phyloP scores from a whole-genome alignment of 2,888 invertebrate species.

The Campaea margaritaria region DNA sequence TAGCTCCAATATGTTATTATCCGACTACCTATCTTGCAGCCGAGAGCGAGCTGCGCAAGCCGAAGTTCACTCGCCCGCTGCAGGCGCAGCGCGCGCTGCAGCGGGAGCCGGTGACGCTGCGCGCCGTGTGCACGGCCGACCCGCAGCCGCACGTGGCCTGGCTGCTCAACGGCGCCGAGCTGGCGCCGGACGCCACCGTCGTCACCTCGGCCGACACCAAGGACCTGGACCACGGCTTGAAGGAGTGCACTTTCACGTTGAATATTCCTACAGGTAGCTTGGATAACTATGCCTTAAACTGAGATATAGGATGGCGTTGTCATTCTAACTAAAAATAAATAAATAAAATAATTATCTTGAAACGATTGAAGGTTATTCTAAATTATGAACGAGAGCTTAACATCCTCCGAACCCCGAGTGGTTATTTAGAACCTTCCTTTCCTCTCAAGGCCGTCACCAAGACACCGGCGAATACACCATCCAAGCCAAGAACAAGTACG shows the following conservation, averaged over 20 bases:
- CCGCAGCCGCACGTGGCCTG: constrained; percentile 95
- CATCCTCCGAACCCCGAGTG: too few species aligned
- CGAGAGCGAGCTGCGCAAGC: constrained; percentile 91
- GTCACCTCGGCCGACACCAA: constrained; percentile 87
- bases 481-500: constrained; percentile 92
- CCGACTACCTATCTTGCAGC: constrained; percentile 72
- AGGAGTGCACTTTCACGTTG: constrained; percentile 92
- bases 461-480: constrained; percentile 94
- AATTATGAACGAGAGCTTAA: too few species aligned
- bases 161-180: constrained; percentile 90
- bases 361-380: too few species aligned
- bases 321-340: too few species aligned
- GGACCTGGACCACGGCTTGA: constrained; percentile 90
- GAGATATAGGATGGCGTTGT: too few species aligned
- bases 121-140: constrained; percentile 93
- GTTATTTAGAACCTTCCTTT: background rate
- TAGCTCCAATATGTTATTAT: too few species aligned
- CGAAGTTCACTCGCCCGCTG: constrained; percentile 89
- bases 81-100: constrained; percentile 89
- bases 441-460: constrained; percentile 85
- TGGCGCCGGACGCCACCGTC: constrained; percentile 87
- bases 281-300: too few species aligned
- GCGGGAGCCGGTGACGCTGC: constrained; percentile 87
- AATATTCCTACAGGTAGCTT: constrained; percentile 88
- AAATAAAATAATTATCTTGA: too few species aligned